These are phyloP conservation scores for Whitmania pigra DNA, from an alignment of 1,140 invertebrate genomes.

Conservation along the genomic window DNA sequence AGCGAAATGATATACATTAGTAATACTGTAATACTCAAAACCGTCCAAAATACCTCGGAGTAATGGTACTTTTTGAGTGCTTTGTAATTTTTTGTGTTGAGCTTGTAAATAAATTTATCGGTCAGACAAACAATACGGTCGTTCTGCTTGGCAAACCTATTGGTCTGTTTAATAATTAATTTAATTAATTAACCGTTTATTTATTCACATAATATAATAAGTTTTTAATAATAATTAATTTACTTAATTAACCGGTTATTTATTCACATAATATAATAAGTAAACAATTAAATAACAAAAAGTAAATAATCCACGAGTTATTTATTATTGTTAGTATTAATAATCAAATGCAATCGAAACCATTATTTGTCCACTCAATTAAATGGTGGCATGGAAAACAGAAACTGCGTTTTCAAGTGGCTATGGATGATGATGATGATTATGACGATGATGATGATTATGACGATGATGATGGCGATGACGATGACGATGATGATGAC, in stretches of 20 bases:
- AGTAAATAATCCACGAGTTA: no score
- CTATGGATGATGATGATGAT: no score
- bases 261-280: conserved; percentile 6
- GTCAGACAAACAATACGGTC: conserved; percentile 78
- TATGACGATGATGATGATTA: no score
- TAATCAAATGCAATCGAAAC: not conserved
- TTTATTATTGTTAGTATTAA: no score
- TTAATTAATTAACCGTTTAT: not conserved
- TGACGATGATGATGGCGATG: no score
- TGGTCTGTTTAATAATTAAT: conserved; percentile 40
- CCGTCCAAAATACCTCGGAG: conserved; percentile 51
- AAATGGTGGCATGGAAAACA: no score
- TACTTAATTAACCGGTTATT: not conserved
- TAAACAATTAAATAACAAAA: not conserved
- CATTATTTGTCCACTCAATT: no score
- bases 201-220: not conserved
- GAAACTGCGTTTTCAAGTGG: no score
- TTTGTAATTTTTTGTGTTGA: conserved; percentile 69
- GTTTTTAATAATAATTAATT: conserved; percentile 25
- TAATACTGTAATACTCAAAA: not conserved
- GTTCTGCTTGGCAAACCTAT: conserved; percentile 70
- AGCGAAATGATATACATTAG: not conserved
- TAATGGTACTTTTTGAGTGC: conserved; percentile 67
- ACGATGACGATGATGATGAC: not conserved
- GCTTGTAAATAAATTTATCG: conserved; percentile 72